Conservation (phyloP, 1,140 invertebrate genomes). For the Dinothrombium tinctorium region DNA sequence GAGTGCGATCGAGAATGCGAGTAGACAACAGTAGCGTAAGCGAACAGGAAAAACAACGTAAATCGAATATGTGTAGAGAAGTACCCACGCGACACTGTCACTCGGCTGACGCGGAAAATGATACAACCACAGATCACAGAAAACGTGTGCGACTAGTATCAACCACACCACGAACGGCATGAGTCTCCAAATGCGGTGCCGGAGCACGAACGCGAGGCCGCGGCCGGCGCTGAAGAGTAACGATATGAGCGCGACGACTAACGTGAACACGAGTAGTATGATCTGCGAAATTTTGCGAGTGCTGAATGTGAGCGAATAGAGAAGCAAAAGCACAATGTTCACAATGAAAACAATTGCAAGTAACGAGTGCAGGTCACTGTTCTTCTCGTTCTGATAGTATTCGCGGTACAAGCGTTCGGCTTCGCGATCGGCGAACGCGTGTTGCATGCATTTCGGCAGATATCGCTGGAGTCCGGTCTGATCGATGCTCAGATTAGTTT, state of each 20-base stretch:
- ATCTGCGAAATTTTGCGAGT: background rate
- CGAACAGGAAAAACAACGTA: conserved; percentile 52
- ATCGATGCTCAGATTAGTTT: conserved; percentile 14
- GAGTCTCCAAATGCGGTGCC: conserved; percentile 8
- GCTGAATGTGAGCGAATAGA: background rate
- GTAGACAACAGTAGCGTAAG: conserved; percentile 32
- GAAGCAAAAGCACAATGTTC: conserved; percentile 11
- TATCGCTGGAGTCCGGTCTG: conserved; percentile 16
- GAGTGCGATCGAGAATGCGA: conserved; percentile 26
- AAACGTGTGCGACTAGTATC: conserved; percentile 13
- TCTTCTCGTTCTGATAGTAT: conserved; percentile 18
- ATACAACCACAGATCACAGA: conserved; percentile 16
- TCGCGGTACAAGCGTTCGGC: conserved; percentile 17
- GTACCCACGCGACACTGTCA: conserved; percentile 43
- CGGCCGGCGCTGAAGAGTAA: background rate
- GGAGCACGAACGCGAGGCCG: background rate
- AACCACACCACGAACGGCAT: conserved; percentile 15
- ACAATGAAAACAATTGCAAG: conserved; percentile 14
- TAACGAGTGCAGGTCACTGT: conserved; percentile 14
- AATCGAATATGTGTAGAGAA: conserved; percentile 59
- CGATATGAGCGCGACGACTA: background rate
- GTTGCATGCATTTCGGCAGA: conserved; percentile 16
- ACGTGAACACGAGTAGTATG: background rate
- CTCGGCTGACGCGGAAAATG: conserved; percentile 17
- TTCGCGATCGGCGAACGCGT: conserved; percentile 17